Conservation (phyloP, 2,113 vertebrate species). For the Ictalurus furcatus region DNA sequence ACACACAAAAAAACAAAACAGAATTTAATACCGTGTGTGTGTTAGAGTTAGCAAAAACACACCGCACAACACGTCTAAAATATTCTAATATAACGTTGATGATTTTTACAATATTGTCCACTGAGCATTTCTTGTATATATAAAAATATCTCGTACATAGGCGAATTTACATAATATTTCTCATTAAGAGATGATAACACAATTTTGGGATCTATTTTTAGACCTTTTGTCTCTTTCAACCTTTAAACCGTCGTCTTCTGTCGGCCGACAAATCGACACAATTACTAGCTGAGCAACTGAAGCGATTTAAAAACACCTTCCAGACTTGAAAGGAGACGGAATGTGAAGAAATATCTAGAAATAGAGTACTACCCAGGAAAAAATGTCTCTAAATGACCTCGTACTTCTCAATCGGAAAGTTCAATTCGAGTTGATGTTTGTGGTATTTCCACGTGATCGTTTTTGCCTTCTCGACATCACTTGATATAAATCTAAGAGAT, state of each 20-base stretch:
- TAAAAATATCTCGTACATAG: not conserved
- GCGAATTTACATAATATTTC: not conserved
- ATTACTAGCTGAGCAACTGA: no score
- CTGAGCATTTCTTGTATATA: not conserved
- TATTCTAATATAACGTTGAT: not conserved
- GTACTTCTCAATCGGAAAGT: not conserved
- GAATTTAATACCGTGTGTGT: not conserved
- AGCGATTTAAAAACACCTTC: not conserved
- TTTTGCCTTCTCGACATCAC: not conserved
- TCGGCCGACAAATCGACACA: no score
- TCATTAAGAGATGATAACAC: not conserved
- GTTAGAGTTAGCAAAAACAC: not conserved
- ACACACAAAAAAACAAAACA: not conserved
- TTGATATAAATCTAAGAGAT: not conserved
- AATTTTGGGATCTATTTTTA: not conserved
- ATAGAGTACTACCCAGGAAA: not conserved
- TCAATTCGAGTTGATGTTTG: not conserved
- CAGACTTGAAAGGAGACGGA: not conserved
- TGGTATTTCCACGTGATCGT: not conserved
- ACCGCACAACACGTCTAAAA: not conserved
- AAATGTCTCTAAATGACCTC: not conserved
- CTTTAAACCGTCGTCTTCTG: not conserved
- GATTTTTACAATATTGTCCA: not conserved
- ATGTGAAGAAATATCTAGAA: not conserved
- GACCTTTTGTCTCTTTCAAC: not conserved